phyloP scores from a whole-genome alignment of 2,888 invertebrate species.

The Drosophila vallismaia region DNA sequence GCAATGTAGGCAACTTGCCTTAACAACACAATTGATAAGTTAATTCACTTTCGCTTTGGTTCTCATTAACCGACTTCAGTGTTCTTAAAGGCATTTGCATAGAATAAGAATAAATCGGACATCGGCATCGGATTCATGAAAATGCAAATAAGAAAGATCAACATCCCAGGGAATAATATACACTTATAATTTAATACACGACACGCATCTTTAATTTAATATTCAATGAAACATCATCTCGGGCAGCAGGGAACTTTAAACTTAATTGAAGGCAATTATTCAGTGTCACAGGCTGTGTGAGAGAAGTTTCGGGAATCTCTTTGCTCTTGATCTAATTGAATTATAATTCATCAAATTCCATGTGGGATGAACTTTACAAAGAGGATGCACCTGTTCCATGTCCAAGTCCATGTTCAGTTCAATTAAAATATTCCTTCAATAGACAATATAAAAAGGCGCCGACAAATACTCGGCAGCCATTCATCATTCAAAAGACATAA shows the following conservation, averaged over 20 bases:
- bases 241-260: constrained; percentile 10
- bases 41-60: background rate
- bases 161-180: constrained; percentile 9
- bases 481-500: constrained; percentile 56
- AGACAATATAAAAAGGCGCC: constrained; percentile 45
- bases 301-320: constrained; percentile 2
- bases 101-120: constrained; percentile 22
- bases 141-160: constrained; percentile 27
- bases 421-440: constrained; percentile 49
- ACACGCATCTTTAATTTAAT: constrained; percentile 59
- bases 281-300: constrained; percentile 9
- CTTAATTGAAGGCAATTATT: constrained; percentile 69
- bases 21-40: background rate
- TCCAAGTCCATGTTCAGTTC: constrained; percentile 28
- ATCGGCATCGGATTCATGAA: constrained; percentile 15
- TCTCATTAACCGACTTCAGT: constrained; percentile 16
- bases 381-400: constrained; percentile 14
- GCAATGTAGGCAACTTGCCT: background rate
- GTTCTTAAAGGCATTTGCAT: constrained; percentile 21
- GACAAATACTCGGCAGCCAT: constrained; percentile 50
- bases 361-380: constrained; percentile 13
- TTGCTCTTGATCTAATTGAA: constrained; percentile 52
- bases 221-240: constrained; percentile 42
- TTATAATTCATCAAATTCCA: constrained; percentile 15
- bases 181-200: background rate